A percentile compares a stretch with the other conserved stretches of the same genome.
These are phyloP conservation scores for Pycnonotus jocosus DNA, from an alignment of 2,113 vertebrate genomes.

Conservation along the genomic window DNA sequence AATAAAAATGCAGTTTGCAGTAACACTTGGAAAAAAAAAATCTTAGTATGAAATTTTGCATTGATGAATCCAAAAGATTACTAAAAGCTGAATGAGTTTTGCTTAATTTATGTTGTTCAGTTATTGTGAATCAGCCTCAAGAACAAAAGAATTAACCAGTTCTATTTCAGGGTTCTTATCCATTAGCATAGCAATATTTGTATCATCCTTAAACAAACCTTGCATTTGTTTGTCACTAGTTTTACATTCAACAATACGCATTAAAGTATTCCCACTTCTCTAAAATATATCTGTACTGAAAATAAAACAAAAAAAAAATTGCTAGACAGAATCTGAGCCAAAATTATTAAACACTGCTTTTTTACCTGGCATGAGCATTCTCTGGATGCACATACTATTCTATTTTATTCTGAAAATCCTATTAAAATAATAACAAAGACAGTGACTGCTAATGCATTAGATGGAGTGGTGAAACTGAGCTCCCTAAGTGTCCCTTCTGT, in stretches of 20 bases:
- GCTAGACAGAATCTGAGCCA: neutral
- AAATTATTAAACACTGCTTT: neutral
- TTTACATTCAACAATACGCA: neutral
- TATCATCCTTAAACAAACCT: neutral
- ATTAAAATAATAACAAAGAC: neutral
- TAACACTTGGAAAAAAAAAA: neutral
- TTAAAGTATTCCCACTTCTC: neutral
- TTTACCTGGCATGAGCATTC: neutral
- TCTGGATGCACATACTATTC: neutral
- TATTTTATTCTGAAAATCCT: constrained; percentile 7
- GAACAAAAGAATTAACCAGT: neutral
- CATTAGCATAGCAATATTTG: neutral
- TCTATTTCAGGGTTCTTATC: neutral
- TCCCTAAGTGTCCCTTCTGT: neutral
- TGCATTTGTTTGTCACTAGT: neutral
- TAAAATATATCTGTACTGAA: neutral
- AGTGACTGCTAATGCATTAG: neutral
- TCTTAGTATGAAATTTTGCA: neutral
- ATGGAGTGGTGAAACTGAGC: neutral
- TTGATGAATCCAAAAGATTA: neutral
- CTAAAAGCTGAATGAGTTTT: neutral
- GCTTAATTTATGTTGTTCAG: neutral
- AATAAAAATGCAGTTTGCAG: neutral
- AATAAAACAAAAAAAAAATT: neutral
- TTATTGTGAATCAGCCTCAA: neutral